Evolutionary conservation across 2,888 invertebrate genomes (phyloP), one percentile per base, ranked within the genome.

Genomic region (Tubulanus polymorphus): DNA sequence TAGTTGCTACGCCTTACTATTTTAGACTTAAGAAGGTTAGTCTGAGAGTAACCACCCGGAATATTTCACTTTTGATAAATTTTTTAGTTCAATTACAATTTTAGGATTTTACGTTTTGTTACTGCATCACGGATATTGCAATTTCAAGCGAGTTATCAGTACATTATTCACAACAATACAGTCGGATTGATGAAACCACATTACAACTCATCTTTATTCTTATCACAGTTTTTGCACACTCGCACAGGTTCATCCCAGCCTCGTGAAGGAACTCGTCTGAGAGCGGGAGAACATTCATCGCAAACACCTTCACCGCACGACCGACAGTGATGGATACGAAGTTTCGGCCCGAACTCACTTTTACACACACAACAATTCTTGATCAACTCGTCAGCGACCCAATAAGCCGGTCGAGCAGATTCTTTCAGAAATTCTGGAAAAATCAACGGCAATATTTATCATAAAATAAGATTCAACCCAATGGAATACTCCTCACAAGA

Each of bases 301-400:
- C 89, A 89, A 0, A 88, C 86, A 2, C 87, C 87, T 63, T 85
- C 83, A 0, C 89, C 89, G 74, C 89, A 89, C 48, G 84, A 83
- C 28, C 88, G 81, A 68, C 88, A 88, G 78, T 88, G 88, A 76
- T 88, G 88, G 30, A 78, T 76, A 6, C 71, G 59, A 15, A 78
- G 61, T 61, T 75, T 78, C n/a, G 70, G 61, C 18, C 72, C 74
- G 73, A 90, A 90, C 26, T 78, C 75, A 28, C 78, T 73, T 27
- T 83, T 78, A 73, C 91, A 91, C 12, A 87, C 84, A 59, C 79
- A 81, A 73, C 91, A 91, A 53, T 79, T 76, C 23, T 81, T 82
- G 51, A 88, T 85, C 67, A 88, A 85, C 3, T 82, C 82, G 75
- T 91, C 90, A 0, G 90, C 88, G 30, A 86, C 84, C 91, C 91